Evolutionary conservation across 2,888 invertebrate species (phyloP).

Genomic region (Congeria kusceri): DNA sequence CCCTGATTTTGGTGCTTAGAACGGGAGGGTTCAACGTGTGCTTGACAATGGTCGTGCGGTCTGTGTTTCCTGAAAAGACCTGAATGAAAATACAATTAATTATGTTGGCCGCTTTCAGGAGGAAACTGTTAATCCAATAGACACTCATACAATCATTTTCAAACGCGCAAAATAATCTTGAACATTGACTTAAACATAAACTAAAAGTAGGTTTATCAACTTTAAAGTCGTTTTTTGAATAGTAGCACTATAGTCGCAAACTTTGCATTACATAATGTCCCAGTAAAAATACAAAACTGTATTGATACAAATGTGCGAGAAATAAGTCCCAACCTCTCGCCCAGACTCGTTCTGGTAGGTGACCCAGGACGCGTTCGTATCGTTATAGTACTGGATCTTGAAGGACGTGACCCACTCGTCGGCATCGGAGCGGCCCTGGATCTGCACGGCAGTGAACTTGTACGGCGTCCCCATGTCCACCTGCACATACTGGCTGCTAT

Average conservation of each 20-base stretch:
- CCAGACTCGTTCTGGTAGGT: slow-evolving; percentile 20
- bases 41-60: slow-evolving; percentile 63
- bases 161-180: too few species aligned
- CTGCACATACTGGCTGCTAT: slow-evolving; percentile 74
- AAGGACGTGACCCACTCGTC: slow-evolving; percentile 75
- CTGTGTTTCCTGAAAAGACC: slow-evolving; percentile 69
- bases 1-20: slow-evolving; percentile 62
- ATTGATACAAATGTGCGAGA: too few species aligned
- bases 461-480: slow-evolving; percentile 71
- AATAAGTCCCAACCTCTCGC: too few species aligned
- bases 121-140: too few species aligned
- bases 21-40: slow-evolving; percentile 66
- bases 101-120: too few species aligned
- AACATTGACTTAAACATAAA: too few species aligned
- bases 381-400: slow-evolving; percentile 60
- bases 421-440: slow-evolving; percentile 76
- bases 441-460: slow-evolving; percentile 70
- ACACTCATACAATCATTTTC: too few species aligned
- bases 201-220: too few species aligned
- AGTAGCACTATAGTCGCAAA: too few species aligned
- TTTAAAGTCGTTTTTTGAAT: too few species aligned
- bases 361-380: slow-evolving; percentile 33
- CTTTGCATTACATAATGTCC: too few species aligned
- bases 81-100: slow-evolving; percentile 28
- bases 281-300: too few species aligned